Percentiles rank a stretch among this genome's conserved stretches.
Evolutionary conservation across 2,888 invertebrate species (phyloP).

Genomic region (Meteorus colon): DNA sequence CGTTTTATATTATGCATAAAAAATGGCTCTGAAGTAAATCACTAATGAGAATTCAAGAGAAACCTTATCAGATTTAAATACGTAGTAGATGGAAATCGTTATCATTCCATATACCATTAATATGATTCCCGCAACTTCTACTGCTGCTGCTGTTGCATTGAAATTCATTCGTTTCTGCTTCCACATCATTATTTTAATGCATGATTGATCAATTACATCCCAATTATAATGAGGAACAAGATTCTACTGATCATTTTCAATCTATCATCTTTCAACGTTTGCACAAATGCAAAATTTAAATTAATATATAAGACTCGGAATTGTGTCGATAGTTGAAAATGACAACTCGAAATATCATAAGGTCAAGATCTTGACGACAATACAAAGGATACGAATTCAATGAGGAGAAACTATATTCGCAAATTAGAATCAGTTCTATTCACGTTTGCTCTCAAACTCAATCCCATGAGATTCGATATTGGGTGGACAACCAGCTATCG

Average conservation of each 20-base stretch:
- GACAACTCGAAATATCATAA: neutral
- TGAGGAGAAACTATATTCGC: neutral
- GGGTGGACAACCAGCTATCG: conserved; percentile 23
- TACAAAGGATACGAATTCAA: conserved; percentile 11
- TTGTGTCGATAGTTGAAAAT: conserved; percentile 21
- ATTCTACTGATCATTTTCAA: neutral
- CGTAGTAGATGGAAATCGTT: neutral
- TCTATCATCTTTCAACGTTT: neutral
- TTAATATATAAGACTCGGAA: neutral
- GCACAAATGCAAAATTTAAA: neutral
- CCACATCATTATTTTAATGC: conserved; percentile 8
- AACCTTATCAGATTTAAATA: neutral
- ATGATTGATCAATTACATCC: neutral
- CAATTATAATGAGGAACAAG: neutral
- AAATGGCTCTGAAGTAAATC: too few species aligned
- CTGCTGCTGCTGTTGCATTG: neutral
- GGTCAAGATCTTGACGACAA: conserved; percentile 7
- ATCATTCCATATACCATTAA: neutral
- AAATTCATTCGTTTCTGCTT: neutral
- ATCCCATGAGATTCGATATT: conserved; percentile 40
- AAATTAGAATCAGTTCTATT: conserved; percentile 42
- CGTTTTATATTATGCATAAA: too few species aligned
- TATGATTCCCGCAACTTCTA: neutral
- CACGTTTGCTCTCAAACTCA: conserved; percentile 55
- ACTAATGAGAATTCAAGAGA: neutral